Evolutionary conservation across 2,888 invertebrate species (phyloP).

Genomic region (Drosophila acutilabella): DNA sequence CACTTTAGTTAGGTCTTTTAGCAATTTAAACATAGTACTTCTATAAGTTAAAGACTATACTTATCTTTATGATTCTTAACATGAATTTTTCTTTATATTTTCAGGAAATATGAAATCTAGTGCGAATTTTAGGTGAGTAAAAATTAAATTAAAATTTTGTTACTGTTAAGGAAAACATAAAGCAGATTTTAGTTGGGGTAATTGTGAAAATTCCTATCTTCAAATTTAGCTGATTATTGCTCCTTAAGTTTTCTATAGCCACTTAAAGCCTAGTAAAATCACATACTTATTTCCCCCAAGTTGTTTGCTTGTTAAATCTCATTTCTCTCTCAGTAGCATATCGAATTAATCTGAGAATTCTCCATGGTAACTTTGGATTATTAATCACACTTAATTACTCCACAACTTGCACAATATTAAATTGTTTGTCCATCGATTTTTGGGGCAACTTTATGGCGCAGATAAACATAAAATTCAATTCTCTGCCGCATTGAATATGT

Average conservation of each 20-base stretch:
- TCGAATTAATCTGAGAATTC: constrained; percentile 1
- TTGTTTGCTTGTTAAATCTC: not conserved
- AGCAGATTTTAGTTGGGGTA: too few species aligned
- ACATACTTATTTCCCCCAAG: not conserved
- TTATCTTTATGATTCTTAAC: too few species aligned
- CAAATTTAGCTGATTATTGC: not conserved
- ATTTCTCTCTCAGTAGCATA: not conserved
- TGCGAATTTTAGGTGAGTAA: too few species aligned
- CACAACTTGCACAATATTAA: not conserved
- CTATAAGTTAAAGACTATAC: too few species aligned
- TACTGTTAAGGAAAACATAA: too few species aligned
- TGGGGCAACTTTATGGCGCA: constrained; percentile 15
- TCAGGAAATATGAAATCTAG: too few species aligned
- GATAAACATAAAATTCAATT: constrained; percentile 13
- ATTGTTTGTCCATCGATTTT: constrained; percentile 18
- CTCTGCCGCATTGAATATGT: constrained; percentile 21
- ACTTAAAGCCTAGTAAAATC: not conserved
- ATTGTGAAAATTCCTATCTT: too few species aligned
- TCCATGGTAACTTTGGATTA: constrained; percentile 1
- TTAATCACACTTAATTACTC: constrained; percentile 17
- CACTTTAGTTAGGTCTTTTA: too few species aligned
- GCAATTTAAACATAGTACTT: too few species aligned
- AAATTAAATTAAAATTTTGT: too few species aligned
- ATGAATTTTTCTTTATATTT: too few species aligned
- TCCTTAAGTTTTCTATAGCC: not conserved